Conservation (phyloP, 2,888 invertebrate species). For the Catonia carolina region DNA sequence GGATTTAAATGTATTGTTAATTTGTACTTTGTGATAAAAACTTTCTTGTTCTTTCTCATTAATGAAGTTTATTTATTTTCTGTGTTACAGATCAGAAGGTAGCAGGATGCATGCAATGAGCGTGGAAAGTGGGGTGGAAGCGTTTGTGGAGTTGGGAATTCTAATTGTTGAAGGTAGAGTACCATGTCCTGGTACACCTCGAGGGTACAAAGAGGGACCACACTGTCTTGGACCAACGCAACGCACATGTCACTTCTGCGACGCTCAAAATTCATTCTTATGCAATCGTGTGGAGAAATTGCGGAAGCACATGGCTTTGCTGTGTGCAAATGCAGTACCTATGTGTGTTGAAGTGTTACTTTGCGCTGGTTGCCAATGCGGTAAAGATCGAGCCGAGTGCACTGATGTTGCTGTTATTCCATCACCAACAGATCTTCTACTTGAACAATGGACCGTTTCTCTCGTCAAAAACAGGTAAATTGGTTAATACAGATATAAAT, state of each 20-base stretch:
- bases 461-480: constrained; percentile 54
- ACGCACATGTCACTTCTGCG: neutral
- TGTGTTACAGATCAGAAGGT: neutral
- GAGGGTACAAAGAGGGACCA: constrained; percentile 57
- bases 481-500: neutral
- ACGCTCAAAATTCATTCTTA: constrained; percentile 11
- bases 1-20: too few species aligned
- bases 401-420: constrained; percentile 42
- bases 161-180: constrained; percentile 36
- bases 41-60: too few species aligned
- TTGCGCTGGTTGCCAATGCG: constrained; percentile 62
- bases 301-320: constrained; percentile 50
- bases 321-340: constrained; percentile 65
- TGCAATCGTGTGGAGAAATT: constrained; percentile 49
- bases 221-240: constrained; percentile 47
- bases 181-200: constrained; percentile 29
- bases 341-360: constrained; percentile 76
- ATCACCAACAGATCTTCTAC: constrained; percentile 53
- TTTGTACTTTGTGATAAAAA: too few species aligned
- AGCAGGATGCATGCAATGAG: constrained; percentile 4
- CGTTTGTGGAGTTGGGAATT: constrained; percentile 34
- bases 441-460: constrained; percentile 78
- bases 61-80: too few species aligned
- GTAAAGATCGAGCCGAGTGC: constrained; percentile 40
- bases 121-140: constrained; percentile 23